Evolutionary conservation across 2,797 vertebrate genomes (phyloP), one percentile per base, ranked within the genome.

Genomic region (Hydrophis major): DNA sequence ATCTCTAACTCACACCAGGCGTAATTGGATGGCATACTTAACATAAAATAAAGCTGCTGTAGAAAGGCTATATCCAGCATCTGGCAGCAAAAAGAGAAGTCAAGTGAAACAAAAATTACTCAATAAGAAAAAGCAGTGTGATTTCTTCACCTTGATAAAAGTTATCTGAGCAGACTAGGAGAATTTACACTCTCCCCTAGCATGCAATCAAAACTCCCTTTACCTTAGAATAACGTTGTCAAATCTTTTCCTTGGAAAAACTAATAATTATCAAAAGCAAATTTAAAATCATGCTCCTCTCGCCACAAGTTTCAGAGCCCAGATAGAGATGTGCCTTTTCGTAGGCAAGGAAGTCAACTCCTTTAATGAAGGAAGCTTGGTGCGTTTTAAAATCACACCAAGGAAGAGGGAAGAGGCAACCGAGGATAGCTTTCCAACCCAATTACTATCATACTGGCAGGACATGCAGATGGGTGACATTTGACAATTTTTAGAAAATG

Each of bases 391-490:
- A 50, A 94, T 93, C 83, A 1, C 74, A 0, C 88, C 0, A 92
- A 93, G 93, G 92, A 94, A 93, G 93, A 90, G 93, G 94, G 66
- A 0, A 92, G 93, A 10, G 60, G 89, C 50, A 90, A 93, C 93
- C 93, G 95, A 94, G 94, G 60, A 0, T 69, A 93, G 95, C 94
- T 93, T 90, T 97, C 97, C 95, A 13, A 91, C 69, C 93, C 97
- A 96, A 97, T 97, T 97, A 97, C 69, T 59, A 0, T 97, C 96
- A 96, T 88, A 0, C 59, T 2, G 59, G 37, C 59, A 94, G 96
- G 96, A 96, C 96, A 94, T 95, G 94, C 94, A 94, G 94, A 95
- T 93, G 95, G 96, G 94, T 91, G 96, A 96, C 96, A 95, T 95
- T 95, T 96, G 96, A 97, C 96, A 96, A 96, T 95, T 94, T 27